phyloP scores from a whole-genome alignment of 2,888 invertebrate genomes.

The Drosophila nr. perissopoda region DNA sequence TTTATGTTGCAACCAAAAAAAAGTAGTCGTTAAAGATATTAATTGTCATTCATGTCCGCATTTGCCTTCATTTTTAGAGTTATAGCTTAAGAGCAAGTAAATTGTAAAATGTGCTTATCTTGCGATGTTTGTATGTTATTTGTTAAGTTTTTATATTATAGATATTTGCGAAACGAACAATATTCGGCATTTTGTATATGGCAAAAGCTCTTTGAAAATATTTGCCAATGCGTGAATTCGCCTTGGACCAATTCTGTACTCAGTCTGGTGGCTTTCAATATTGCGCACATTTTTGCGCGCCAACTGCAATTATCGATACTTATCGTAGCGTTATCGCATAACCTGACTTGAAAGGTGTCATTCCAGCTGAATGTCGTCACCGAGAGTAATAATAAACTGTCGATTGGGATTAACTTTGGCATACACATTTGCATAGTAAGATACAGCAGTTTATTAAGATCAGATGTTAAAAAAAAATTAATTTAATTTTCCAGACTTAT shows the following conservation, averaged over 20 bases:
- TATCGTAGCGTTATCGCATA: background rate
- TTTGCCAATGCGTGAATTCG: background rate
- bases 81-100: background rate
- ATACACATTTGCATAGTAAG: background rate
- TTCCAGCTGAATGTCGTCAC: background rate
- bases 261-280: background rate
- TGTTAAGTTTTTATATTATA: background rate
- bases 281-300: background rate
- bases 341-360: background rate
- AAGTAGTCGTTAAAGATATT: background rate
- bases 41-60: background rate
- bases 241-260: background rate
- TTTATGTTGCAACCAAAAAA: too few relatives aligned
- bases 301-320: slow-evolving; percentile 6
- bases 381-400: too few relatives aligned
- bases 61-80: background rate
- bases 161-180: background rate
- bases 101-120: background rate
- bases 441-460: slow-evolving; percentile 2
- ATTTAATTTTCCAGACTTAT: slow-evolving; percentile 26
- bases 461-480: slow-evolving; percentile 27
- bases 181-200: background rate
- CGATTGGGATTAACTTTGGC: background rate
- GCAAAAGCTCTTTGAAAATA: background rate
- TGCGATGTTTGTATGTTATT: background rate